Conservation (phyloP, 2,113 vertebrate genomes). For the Phylloscopus trochilus region DNA sequence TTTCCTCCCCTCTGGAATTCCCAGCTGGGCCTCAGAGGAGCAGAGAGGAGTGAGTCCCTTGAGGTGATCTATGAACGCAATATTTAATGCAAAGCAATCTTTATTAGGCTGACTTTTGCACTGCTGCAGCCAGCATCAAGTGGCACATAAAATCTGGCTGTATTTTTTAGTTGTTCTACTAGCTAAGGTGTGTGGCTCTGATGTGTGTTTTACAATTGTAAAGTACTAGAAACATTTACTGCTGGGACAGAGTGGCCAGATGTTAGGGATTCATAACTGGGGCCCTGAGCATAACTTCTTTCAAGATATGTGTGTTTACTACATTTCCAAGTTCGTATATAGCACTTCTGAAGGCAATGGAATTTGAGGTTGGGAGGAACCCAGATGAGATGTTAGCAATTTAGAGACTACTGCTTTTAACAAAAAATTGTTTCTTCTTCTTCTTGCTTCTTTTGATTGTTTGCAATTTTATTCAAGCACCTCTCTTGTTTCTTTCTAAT, state of each 20-base stretch:
- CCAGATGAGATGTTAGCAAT: neutral
- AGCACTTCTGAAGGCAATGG: neutral
- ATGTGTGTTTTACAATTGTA: neutral
- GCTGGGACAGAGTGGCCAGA: neutral
- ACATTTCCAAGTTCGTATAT: neutral
- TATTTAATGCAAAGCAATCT: neutral
- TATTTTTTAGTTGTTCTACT: neutral
- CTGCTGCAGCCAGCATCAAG: neutral
- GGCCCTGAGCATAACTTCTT: neutral
- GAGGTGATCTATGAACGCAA: neutral
- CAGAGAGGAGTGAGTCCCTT: neutral
- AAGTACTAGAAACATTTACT: neutral
- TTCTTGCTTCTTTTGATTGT: neutral
- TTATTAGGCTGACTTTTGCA: neutral
- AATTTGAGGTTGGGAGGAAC: neutral
- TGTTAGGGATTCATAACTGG: neutral
- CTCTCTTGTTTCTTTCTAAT: neutral
- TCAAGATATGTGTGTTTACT: neutral
- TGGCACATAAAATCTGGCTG: neutral
- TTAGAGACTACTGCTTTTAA: neutral
- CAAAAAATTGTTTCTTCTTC: neutral
- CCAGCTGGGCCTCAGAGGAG: neutral
- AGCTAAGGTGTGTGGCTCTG: neutral
- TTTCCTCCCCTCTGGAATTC: neutral
- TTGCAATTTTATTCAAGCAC: neutral